Evolutionary conservation across 2,797 vertebrate species (phyloP), one percentile per base, ranked within the genome.

Genomic region (Callimico goeldii): DNA sequence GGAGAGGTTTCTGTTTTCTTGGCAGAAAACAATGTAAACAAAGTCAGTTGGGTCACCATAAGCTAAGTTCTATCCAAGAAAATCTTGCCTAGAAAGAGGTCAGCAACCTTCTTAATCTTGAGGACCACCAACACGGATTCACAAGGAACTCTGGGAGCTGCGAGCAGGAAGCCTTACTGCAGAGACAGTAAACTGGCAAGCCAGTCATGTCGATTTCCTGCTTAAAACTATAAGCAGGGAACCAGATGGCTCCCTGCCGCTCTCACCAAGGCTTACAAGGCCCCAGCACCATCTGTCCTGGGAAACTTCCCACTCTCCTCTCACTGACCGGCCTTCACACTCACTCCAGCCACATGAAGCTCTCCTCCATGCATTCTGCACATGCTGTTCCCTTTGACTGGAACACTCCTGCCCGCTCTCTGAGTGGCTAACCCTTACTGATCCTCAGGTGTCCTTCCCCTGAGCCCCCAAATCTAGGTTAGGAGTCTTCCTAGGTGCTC

Each of bases 61-160:
- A 97, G 46, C 58, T 79, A 93, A 94, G 33, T 58, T 95, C 95
- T 94, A 92, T 75, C 90, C 41, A 94, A 97, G 95, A 97, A 97
- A 94, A 61, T 64, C 91, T 89, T 0, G 33, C 87, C 92, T 94
- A 73, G 50, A 88, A 58, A 91, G 93, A 95, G 84, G 96, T 39
- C 57, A 48, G 64, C 17, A 43, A 87, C 30, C 67, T 96, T 81
- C 77, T 46, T 39, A 55, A 90, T 83, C 50, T 28, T 19, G 24
- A 90, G 79, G 97, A 88, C 52, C 87, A 94, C 72, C 88, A 75
- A 85, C 26, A 92, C 58, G 64, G 73, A 46, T 64, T 76, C 41
- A 26, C 4, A 4, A 67, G 48, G 41, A 82, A 90, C 20, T 19
- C 1, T 12, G 57, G 39, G 72, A 76, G 76, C 73, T 55, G 48